Conservation (phyloP, 2,113 vertebrate species). For the Corvus moneduloides region DNA sequence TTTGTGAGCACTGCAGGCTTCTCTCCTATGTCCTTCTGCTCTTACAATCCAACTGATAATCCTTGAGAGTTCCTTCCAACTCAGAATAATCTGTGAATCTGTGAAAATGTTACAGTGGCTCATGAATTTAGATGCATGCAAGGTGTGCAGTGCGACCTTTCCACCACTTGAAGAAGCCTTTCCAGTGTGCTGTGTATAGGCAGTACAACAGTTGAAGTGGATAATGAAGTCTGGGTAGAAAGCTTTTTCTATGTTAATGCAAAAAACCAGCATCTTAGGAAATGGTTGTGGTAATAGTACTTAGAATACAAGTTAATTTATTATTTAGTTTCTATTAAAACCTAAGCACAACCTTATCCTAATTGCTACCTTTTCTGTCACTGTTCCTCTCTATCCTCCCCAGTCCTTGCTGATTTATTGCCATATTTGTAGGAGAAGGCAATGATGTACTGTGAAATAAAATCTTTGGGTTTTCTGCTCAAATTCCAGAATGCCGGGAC, state of each 20-base stretch:
- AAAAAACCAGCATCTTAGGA: not conserved
- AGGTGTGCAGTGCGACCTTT: not conserved
- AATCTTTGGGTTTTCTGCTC: not conserved
- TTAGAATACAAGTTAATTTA: not conserved
- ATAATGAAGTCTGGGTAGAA: not conserved
- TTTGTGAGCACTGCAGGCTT: not conserved
- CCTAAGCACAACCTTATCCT: not conserved
- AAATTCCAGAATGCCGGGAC: conserved; percentile 88
- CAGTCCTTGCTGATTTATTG: not conserved
- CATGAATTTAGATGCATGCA: not conserved
- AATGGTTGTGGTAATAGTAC: not conserved
- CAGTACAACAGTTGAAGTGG: not conserved
- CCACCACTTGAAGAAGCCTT: not conserved
- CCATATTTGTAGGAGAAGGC: not conserved
- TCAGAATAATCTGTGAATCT: not conserved
- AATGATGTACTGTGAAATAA: not conserved
- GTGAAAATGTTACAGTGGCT: not conserved
- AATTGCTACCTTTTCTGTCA: not conserved
- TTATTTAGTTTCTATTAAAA: not conserved
- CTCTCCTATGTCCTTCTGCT: not conserved
- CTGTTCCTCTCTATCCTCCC: not conserved
- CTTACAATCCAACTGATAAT: not conserved
- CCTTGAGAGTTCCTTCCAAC: not conserved
- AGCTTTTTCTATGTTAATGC: not conserved
- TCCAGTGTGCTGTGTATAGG: not conserved